phyloP scores from a whole-genome alignment of 2,797 vertebrate species.

The Takifugu ocellatus region DNA sequence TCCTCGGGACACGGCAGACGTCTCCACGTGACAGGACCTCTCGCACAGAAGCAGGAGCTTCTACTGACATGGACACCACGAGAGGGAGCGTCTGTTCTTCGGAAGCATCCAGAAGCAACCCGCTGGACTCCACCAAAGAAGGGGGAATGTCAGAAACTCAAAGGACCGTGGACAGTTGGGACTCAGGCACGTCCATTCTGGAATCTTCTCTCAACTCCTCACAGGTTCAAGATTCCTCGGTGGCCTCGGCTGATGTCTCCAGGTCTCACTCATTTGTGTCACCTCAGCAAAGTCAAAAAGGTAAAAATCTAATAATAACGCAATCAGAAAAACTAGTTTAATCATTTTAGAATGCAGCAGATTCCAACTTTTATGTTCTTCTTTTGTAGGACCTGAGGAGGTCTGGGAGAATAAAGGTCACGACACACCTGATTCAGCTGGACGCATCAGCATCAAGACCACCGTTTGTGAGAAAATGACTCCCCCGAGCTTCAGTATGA shows the following conservation, averaged over 20 bases:
- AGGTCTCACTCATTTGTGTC: conserved; percentile 30
- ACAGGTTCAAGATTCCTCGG: conserved; percentile 49
- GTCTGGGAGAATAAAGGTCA: conserved; percentile 69
- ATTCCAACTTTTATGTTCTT: conserved; percentile 5
- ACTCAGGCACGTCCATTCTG: conserved; percentile 48
- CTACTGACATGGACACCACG: conserved; percentile 44
- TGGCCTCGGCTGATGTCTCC: conserved; percentile 43
- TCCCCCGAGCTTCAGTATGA: conserved; percentile 55
- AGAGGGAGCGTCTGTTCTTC: conserved; percentile 38
- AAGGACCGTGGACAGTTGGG: conserved; percentile 47
- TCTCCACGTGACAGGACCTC: conserved; percentile 48
- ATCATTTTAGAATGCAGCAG: neutral
- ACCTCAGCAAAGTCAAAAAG: conserved; percentile 45
- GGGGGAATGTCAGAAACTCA: conserved; percentile 46
- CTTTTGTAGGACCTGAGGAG: conserved; percentile 55
- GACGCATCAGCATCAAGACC: conserved; percentile 36
- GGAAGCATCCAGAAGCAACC: conserved; percentile 52
- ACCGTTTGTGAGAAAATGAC: conserved; percentile 40
- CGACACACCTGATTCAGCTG: conserved; percentile 72
- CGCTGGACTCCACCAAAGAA: conserved; percentile 46
- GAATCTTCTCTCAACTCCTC: conserved; percentile 58
- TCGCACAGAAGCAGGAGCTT: conserved; percentile 42
- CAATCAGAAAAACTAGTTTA: neutral
- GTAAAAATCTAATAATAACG: conserved; percentile 38
- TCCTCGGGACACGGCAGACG: conserved; percentile 25